Evolutionary conservation across 2,888 invertebrate genomes (phyloP), one percentile per base, ranked within the genome.

Genomic region (Folsomia candida): DNA sequence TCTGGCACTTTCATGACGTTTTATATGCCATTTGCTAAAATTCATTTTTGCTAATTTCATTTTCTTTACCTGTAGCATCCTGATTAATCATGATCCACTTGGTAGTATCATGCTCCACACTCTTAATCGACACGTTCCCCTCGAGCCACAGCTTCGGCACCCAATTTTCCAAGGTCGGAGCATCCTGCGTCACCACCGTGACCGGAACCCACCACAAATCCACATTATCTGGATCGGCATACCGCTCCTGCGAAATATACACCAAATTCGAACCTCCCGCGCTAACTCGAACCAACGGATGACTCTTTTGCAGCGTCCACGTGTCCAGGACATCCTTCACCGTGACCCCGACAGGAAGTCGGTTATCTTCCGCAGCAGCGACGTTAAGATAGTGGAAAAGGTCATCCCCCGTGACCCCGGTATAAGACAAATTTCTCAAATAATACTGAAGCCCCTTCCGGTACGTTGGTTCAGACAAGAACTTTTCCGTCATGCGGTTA

Each of bases 401-500:
- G 83, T 94, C 91, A 81, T 92, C 90, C 81, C 94, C 93, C 71
- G 88, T 90, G 0, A 93, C 92, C 20, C 29, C 37, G 18, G 18
- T 47, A 18, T 47, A 28, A 29, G 3, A 79, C 79, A 66, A 62
- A 24, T 29, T 86, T 24, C 87, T 88, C 28, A 92, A 83, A 81
- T 91, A 92, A 76, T 88, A 87, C 72, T 87, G 87, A 11, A 91
- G 85, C 11, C 90, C 90, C 2, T 85, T 83, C 74, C 87, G 86
- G 83, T 92, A 90, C 20, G 89, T 86, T 0, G 88, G 86, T 58
- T 90, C 88, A 0, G 94, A 94, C 26, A 96, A 86, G 83, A 92
- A 91, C 81, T 89, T 85, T 77, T 89, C 88, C 90, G 97, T 93
- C 97, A 97, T 97, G 60, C 95, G 87, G 72, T 97, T 88, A 60